Conservation (phyloP, 2,888 invertebrate genomes). For the Sphaerophoria rueppellii region DNA sequence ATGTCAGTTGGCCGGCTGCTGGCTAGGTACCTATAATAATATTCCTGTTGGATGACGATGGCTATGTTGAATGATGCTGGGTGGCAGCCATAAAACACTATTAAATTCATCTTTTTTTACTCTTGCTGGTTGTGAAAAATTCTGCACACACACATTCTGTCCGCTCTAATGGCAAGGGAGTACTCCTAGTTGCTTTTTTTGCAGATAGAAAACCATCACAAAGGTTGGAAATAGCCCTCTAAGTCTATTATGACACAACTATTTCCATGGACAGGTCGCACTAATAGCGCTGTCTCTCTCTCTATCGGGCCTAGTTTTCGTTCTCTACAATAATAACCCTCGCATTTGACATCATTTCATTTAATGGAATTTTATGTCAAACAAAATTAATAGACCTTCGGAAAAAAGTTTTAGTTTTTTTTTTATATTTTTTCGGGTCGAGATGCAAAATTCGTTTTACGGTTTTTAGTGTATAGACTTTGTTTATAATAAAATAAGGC, state of each 20-base stretch:
- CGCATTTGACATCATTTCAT: constrained; percentile 52
- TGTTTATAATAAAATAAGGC: background rate
- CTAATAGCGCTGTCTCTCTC: constrained; percentile 12
- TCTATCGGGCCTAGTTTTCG: background rate
- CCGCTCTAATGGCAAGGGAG: background rate
- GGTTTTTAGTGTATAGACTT: background rate
- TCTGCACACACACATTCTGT: constrained; percentile 19
- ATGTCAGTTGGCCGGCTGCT: constrained; percentile 8
- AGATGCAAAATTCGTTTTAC: background rate
- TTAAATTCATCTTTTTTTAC: constrained; percentile 17
- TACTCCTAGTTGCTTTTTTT: background rate
- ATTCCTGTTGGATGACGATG: constrained; percentile 17
- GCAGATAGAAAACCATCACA: background rate
- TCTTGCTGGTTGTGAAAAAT: constrained; percentile 5
- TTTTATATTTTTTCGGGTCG: constrained; percentile 17
- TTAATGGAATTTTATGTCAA: constrained; percentile 50
- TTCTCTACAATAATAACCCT: constrained; percentile 22
- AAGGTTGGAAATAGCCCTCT: constrained; percentile 1
- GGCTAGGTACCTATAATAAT: background rate
- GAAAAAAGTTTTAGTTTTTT: constrained; percentile 20
- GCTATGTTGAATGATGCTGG: constrained; percentile 22
- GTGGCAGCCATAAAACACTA: constrained; percentile 28
- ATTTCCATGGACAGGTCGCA: constrained; percentile 21
- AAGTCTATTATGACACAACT: constrained; percentile 27
- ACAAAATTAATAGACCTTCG: constrained; percentile 50